phyloP scores from a whole-genome alignment of 1,140 invertebrate genomes.

The Drosophila micromelanica region DNA sequence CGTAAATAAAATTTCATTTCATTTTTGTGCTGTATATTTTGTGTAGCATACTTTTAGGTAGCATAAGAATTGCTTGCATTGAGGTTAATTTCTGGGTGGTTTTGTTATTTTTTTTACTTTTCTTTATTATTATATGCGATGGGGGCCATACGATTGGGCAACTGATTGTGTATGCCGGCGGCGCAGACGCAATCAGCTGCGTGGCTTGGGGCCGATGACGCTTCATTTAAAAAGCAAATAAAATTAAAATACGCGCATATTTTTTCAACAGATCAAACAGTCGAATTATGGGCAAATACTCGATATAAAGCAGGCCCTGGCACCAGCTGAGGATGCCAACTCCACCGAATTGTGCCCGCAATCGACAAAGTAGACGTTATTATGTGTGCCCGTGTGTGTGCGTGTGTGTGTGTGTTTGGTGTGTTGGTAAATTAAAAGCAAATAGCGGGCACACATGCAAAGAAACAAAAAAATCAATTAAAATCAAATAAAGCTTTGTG shows the following conservation, averaged over 20 bases:
- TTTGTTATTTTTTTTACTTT: conserved; percentile 27
- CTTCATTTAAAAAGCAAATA: conserved; percentile 82
- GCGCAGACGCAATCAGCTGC: conserved; percentile 73
- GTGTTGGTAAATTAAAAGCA: conserved; percentile 74
- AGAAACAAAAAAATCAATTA: conserved; percentile 71
- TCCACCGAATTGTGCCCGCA: conserved; percentile 25
- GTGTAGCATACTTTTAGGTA: conserved; percentile 48
- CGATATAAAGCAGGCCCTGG: background rate
- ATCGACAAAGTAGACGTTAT: conserved; percentile 4
- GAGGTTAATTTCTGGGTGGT: conserved; percentile 71
- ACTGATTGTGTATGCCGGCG: conserved; percentile 68
- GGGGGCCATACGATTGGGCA: conserved; percentile 43
- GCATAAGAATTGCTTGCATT: conserved; percentile 74
- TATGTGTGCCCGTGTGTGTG: conserved; percentile 9
- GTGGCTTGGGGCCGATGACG: conserved; percentile 59
- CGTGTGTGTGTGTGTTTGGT: conserved; percentile 5
- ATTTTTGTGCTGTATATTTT: conserved; percentile 50
- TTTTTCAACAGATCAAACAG: conserved; percentile 69
- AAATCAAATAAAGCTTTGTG: conserved; percentile 81
- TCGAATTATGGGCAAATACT: conserved; percentile 68
- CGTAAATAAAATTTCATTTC: conserved; percentile 77
- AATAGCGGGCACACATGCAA: conserved; percentile 46
- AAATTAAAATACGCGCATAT: conserved; percentile 77
- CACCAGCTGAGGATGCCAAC: conserved; percentile 50
- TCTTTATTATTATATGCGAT: conserved; percentile 11